Evolutionary conservation across 2,888 invertebrate genomes (phyloP).

Genomic region (Pyrocoelia pectoralis): DNA sequence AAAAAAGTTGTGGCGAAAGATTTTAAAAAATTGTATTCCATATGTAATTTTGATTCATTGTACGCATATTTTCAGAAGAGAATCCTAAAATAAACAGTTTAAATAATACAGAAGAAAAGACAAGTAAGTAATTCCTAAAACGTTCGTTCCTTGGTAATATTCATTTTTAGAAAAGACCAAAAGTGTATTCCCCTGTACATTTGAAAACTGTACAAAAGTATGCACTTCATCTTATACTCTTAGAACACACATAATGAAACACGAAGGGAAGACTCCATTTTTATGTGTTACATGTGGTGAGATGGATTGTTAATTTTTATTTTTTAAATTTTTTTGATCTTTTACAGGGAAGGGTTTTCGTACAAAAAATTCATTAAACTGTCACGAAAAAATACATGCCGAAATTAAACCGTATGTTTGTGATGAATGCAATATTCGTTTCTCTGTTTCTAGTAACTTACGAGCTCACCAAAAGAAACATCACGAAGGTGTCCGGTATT

Average conservation of each 20-base stretch:
- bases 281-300: conserved; percentile 51
- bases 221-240: conserved; percentile 43
- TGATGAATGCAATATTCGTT: conserved; percentile 47
- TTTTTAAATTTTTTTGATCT: conserved; percentile 13
- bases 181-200: conserved; percentile 36
- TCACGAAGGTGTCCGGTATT: conserved; percentile 49
- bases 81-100: too few species aligned
- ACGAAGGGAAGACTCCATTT: conserved; percentile 46
- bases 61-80: too few species aligned
- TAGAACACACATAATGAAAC: conserved; percentile 46
- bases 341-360: conserved; percentile 50
- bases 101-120: too few species aligned
- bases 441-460: conserved; percentile 49
- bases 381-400: conserved; percentile 51
- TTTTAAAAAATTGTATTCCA: too few species aligned
- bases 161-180: background rate
- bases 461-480: conserved; percentile 49
- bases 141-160: too few species aligned
- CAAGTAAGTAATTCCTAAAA: too few species aligned
- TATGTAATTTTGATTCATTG: too few species aligned
- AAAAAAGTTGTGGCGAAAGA: too few species aligned
- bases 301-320: conserved; percentile 12
- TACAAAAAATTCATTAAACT: conserved; percentile 48
- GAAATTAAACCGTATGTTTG: conserved; percentile 46
- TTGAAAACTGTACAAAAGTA: conserved; percentile 44